These are phyloP conservation scores for Catostomus latipinnis DNA, from an alignment of 2,797 vertebrate genomes.

Conservation along the genomic window DNA sequence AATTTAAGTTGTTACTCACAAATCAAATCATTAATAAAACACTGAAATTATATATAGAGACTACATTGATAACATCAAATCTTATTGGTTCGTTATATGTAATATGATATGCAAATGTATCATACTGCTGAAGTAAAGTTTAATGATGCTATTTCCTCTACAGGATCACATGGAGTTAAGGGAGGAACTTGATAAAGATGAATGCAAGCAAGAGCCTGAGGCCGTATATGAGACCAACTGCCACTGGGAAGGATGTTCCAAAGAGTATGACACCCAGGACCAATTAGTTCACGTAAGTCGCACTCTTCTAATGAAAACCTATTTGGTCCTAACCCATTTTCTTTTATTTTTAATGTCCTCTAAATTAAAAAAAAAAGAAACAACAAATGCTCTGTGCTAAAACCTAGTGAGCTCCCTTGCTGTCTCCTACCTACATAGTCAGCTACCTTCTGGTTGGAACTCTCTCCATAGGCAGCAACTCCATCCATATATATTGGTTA, in stretches of 20 bases:
- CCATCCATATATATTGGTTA: no score
- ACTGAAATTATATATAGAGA: no score
- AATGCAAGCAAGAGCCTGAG: slow-evolving; percentile 96
- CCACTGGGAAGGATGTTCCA: slow-evolving; percentile 94
- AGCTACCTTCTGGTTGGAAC: no score
- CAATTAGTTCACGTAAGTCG: slow-evolving; percentile 94
- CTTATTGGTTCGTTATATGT: no score
- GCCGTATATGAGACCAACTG: slow-evolving; percentile 97
- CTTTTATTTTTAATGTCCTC: not conserved
- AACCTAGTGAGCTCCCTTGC: no score
- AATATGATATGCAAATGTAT: not conserved
- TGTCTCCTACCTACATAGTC: no score
- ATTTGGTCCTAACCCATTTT: not conserved
- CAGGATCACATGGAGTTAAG: slow-evolving; percentile 93
- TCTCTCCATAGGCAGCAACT: no score
- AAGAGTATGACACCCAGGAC: slow-evolving; percentile 96
- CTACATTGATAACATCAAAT: no score
- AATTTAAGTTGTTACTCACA: no score
- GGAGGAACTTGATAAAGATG: slow-evolving; percentile 96
- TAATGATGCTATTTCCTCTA: slow-evolving; percentile 3
- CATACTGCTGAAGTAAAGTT: not conserved
- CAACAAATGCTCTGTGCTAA: not conserved
- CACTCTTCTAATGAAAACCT: not conserved
- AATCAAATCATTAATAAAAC: no score
- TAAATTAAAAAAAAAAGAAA: no score